Conservation (phyloP, 1,140 invertebrate species). For the Andrena cerasifolii region DNA sequence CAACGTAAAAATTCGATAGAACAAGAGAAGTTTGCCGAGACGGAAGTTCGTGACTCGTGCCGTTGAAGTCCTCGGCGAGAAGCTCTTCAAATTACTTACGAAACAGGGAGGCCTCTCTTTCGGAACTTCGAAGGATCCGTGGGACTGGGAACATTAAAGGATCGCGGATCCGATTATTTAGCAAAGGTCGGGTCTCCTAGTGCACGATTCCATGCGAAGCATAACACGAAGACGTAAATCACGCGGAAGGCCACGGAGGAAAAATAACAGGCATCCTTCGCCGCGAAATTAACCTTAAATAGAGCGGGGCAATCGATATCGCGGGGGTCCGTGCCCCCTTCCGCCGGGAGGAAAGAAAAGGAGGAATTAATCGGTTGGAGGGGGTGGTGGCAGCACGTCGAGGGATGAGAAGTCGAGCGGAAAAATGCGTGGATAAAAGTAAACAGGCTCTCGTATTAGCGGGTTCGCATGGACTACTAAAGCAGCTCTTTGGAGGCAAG, state of each 20-base stretch:
- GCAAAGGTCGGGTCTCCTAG: slow-evolving; percentile 25
- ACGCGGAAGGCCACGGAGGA: slow-evolving; percentile 30
- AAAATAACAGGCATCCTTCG: slow-evolving; percentile 20
- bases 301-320: slow-evolving; percentile 38
- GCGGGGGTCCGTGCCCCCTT: slow-evolving; percentile 1
- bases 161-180: slow-evolving; percentile 21
- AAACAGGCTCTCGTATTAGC: slow-evolving; percentile 61
- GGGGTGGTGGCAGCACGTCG: not conserved
- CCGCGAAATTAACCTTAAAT: slow-evolving; percentile 21
- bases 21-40: too few species aligned
- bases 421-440: slow-evolving; percentile 67
- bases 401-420: slow-evolving; percentile 49
- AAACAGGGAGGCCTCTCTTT: not conserved
- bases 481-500: slow-evolving; percentile 41
- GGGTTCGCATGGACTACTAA: slow-evolving; percentile 40
- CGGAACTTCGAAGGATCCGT: not conserved
- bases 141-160: not conserved
- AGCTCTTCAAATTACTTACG: not conserved
- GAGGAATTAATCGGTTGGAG: not conserved
- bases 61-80: not conserved
- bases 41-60: not conserved
- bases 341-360: not conserved
- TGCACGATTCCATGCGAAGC: not conserved
- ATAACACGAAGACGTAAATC: slow-evolving; percentile 24
- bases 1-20: too few species aligned